phyloP scores from a whole-genome alignment of 1,140 invertebrate species.

The Aphaenogaster floridana region DNA sequence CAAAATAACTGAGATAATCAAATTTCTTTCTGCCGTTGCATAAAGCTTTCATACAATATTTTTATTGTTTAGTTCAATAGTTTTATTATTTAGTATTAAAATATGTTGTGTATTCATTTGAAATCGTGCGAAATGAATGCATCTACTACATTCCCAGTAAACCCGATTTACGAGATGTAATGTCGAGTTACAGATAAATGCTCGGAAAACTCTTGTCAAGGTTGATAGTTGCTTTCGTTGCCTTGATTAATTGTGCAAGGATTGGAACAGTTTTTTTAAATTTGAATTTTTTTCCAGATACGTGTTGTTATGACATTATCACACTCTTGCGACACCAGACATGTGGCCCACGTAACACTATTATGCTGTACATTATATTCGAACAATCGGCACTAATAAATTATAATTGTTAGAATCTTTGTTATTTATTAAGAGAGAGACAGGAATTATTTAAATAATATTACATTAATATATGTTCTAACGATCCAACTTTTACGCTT shows the following conservation, averaged over 20 bases:
- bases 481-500: neutral
- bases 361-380: neutral
- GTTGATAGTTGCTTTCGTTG: neutral
- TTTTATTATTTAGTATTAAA: too few relatives aligned
- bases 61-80: neutral
- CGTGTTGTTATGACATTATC: neutral
- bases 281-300: neutral
- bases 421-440: neutral
- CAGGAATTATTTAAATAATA: neutral
- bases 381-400: neutral
- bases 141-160: neutral
- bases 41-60: neutral
- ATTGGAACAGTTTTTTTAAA: neutral
- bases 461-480: neutral
- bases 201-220: neutral
- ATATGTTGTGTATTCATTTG: neutral
- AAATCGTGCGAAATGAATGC: neutral
- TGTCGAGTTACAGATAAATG: neutral
- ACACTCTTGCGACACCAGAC: neutral
- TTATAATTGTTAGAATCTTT: constrained; percentile 1
- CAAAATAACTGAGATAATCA: neutral
- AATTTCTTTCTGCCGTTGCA: neutral
- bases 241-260: neutral
- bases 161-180: neutral
- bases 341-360: neutral